Evolutionary conservation across 2,888 invertebrate genomes (phyloP).

Genomic region (Galerucella nymphaeae): DNA sequence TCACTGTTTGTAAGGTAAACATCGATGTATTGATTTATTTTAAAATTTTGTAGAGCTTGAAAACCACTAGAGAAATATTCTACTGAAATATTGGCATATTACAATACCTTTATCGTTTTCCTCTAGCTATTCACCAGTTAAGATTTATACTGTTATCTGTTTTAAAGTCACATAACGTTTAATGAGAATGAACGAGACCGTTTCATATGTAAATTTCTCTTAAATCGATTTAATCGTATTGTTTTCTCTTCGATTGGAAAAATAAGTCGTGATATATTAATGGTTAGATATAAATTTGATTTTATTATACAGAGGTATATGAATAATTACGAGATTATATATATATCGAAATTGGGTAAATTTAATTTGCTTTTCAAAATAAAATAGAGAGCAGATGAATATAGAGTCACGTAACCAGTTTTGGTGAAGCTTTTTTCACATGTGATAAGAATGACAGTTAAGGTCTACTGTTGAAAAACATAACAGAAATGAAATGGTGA

Average conservation of each 20-base stretch:
- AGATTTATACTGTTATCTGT: slow-evolving; percentile 36
- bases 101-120: slow-evolving; percentile 42
- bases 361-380: too few species aligned
- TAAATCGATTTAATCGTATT: slow-evolving; percentile 27
- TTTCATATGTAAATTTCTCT: slow-evolving; percentile 33
- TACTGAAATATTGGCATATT: slow-evolving; percentile 42
- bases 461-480: too few species aligned
- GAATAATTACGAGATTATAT: too few species aligned
- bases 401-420: too few species aligned
- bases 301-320: background rate
- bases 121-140: slow-evolving; percentile 31
- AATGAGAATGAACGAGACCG: slow-evolving; percentile 31
- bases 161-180: slow-evolving; percentile 32
- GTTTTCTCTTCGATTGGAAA: slow-evolving; percentile 17
- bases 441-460: too few species aligned
- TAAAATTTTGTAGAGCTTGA: slow-evolving; percentile 22
- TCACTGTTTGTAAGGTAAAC: too few species aligned
- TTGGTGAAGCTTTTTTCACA: too few species aligned
- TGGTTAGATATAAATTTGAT: background rate
- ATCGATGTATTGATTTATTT: background rate
- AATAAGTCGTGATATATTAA: slow-evolving; percentile 1
- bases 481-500: too few species aligned
- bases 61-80: slow-evolving; percentile 24
- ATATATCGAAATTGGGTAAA: too few species aligned
- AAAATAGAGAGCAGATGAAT: too few species aligned